phyloP scores from a whole-genome alignment of 2,797 vertebrate species.

The Myripristis jacobus region DNA sequence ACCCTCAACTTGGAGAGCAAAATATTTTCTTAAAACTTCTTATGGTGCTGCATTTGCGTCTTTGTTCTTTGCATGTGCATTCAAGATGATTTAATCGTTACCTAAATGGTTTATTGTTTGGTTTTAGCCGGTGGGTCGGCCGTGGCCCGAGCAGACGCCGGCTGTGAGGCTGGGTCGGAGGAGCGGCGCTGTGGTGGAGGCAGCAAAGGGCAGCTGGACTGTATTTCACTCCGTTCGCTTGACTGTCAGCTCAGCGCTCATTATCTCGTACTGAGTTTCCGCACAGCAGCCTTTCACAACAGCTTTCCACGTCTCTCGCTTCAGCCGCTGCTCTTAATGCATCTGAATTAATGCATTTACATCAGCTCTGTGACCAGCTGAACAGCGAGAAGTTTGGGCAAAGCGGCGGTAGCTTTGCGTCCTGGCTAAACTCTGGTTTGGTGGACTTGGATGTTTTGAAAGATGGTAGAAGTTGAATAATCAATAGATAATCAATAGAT shows the following conservation, averaged over 20 bases:
- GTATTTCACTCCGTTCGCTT: constrained; percentile 51
- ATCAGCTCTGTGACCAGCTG: constrained; percentile 24
- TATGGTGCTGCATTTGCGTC: background rate
- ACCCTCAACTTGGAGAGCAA: too few species aligned
- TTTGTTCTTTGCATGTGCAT: constrained; percentile 5
- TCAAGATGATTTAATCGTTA: constrained; percentile 3
- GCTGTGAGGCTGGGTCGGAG: constrained; percentile 38
- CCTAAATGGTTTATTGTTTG: constrained; percentile 38
- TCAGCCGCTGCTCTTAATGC: constrained; percentile 16
- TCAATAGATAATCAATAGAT: background rate
- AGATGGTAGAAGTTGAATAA: too few species aligned
- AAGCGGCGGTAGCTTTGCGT: constrained; percentile 14
- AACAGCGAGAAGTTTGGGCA: constrained; percentile 21
- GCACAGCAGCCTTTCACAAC: constrained; percentile 23
- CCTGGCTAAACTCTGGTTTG: background rate
- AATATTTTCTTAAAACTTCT: background rate
- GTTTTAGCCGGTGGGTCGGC: constrained; percentile 36
- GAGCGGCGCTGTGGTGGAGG: constrained; percentile 32
- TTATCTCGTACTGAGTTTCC: constrained; percentile 55
- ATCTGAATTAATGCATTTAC: constrained; percentile 37
- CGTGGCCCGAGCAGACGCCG: constrained; percentile 19
- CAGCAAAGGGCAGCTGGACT: constrained; percentile 47
- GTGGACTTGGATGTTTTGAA: too few species aligned
- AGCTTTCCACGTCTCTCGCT: constrained; percentile 22
- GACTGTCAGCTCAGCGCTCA: constrained; percentile 51